Evolutionary conservation across 23 tunicate species (phyloP).

Genomic region (Clavelina lepadiformis): DNA sequence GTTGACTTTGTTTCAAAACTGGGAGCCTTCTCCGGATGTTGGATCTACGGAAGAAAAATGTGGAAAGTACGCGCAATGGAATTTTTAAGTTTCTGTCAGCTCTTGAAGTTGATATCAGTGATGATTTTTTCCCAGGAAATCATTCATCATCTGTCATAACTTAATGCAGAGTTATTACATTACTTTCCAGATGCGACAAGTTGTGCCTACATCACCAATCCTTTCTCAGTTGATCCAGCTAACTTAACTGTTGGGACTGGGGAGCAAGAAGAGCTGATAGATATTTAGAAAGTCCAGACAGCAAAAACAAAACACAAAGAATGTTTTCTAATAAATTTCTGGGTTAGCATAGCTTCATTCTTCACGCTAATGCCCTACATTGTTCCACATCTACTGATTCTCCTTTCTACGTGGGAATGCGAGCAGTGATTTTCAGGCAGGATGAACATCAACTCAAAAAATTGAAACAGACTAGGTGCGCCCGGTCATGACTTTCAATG

Average conservation of each 20-base stretch:
- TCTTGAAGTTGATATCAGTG: neutral
- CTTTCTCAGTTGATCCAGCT: constrained; percentile 20
- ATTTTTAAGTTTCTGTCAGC: constrained; percentile 7
- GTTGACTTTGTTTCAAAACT: neutral
- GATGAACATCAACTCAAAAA: constrained; percentile 13
- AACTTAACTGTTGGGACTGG: constrained; percentile 10
- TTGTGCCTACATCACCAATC: constrained; percentile 16
- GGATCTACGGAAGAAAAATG: constrained; percentile 29
- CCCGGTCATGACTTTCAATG: constrained; percentile 4
- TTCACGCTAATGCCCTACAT: constrained; percentile 13
- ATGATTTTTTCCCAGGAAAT: constrained; percentile 12
- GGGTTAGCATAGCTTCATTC: constrained; percentile 15
- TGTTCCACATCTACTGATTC: constrained; percentile 22
- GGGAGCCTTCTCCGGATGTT: constrained; percentile 2
- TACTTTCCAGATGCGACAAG: constrained; percentile 20
- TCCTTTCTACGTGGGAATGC: constrained; percentile 26
- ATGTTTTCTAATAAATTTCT: constrained; percentile 36
- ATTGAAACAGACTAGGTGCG: constrained; percentile 13
- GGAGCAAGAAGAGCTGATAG: constrained; percentile 19
- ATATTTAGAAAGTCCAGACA: constrained; percentile 11
- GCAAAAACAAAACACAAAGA: constrained; percentile 17
- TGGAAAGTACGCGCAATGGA: constrained; percentile 20
- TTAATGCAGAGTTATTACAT: constrained; percentile 13
- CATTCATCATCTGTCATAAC: neutral
- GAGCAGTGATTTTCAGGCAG: constrained; percentile 24